Evolutionary conservation across 2,888 invertebrate species (phyloP).

Genomic region (Galerucella calmariensis): DNA sequence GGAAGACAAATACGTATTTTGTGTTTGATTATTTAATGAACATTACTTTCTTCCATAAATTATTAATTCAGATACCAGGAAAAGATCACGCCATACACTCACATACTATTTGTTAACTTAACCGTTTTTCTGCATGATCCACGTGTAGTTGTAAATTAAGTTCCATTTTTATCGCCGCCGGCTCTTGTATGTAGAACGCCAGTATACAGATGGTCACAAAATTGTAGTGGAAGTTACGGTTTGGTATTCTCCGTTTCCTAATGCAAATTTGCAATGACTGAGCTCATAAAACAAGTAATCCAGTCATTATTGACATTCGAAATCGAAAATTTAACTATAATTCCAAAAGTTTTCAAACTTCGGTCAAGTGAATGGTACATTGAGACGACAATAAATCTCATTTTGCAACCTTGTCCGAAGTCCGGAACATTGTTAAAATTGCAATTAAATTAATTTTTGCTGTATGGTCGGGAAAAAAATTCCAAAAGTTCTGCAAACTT

Average conservation of each 20-base stretch:
- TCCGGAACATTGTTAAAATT: no score
- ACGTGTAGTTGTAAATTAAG: neutral
- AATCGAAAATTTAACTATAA: no score
- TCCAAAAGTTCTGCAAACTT: no score
- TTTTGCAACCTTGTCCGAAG: no score
- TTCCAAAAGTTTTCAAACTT: no score
- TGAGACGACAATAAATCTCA: no score
- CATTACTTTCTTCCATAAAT: constrained; percentile 1
- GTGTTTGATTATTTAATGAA: neutral
- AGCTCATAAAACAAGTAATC: no score
- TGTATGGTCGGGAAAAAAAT: no score
- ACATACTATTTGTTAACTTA: neutral
- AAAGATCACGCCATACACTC: neutral
- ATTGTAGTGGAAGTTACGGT: neutral
- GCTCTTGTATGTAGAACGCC: neutral
- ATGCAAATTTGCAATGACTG: neutral
- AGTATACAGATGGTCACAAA: neutral
- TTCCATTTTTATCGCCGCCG: neutral
- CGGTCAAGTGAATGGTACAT: no score
- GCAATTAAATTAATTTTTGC: no score
- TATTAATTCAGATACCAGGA: neutral
- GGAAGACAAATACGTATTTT: neutral
- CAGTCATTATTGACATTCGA: no score
- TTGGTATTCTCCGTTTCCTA: neutral
- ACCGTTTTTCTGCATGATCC: neutral